Percentiles rank a stretch among this genome's conserved stretches.
Evolutionary conservation across 2,113 vertebrate genomes (phyloP).

Genomic region (Riparia riparia): DNA sequence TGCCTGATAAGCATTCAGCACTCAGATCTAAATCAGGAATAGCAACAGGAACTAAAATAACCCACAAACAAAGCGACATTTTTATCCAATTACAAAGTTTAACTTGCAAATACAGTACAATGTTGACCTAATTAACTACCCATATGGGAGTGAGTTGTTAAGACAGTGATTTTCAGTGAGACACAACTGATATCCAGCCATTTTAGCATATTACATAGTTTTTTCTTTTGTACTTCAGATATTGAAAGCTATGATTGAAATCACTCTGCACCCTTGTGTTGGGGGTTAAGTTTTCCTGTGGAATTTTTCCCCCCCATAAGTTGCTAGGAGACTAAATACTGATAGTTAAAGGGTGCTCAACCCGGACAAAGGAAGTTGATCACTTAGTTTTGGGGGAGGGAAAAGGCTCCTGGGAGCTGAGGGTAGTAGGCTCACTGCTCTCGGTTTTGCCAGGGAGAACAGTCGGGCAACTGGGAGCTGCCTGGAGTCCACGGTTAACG

Average conservation of each 20-base stretch:
- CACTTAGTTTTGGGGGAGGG: too few relatives aligned
- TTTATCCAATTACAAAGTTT: not conserved
- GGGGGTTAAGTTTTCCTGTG: too few relatives aligned
- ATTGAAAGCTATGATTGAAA: not conserved
- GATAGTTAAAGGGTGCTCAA: too few relatives aligned
- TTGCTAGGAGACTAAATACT: too few relatives aligned
- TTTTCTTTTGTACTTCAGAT: not conserved
- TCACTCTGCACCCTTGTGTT: not conserved
- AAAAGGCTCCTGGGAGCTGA: too few relatives aligned
- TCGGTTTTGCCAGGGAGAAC: too few relatives aligned
- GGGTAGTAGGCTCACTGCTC: too few relatives aligned
- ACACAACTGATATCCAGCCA: not conserved
- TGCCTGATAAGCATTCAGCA: not conserved
- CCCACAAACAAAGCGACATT: not conserved
- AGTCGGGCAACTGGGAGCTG: too few relatives aligned
- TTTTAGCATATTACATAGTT: not conserved
- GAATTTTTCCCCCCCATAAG: too few relatives aligned
- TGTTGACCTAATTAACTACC: not conserved
- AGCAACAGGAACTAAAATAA: not conserved
- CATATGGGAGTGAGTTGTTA: not conserved
- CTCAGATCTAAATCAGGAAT: not conserved
- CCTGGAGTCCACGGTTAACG: too few relatives aligned
- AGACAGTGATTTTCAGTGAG: not conserved
- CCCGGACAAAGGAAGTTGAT: too few relatives aligned
- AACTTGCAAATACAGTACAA: not conserved